Conservation (phyloP, 2,888 invertebrate species). For the Pantelozetes paolii region DNA sequence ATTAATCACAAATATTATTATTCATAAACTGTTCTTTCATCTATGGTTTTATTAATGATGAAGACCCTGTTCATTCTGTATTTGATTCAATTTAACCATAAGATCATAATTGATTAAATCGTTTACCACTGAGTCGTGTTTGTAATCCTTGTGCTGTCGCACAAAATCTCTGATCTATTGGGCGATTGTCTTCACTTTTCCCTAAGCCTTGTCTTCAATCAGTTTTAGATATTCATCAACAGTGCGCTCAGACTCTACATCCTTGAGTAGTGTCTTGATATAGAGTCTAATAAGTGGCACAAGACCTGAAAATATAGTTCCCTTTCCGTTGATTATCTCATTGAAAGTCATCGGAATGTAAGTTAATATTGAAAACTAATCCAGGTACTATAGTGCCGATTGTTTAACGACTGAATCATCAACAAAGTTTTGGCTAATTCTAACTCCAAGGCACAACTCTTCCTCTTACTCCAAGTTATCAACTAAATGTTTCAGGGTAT, state of each 20-base stretch:
- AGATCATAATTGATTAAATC: constrained; percentile 88
- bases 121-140: constrained; percentile 79
- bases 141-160: constrained; percentile 78
- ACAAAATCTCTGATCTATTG: constrained; percentile 91
- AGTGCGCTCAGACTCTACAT: constrained; percentile 95
- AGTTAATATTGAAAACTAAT: too few relatives aligned
- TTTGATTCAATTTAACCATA: constrained; percentile 52
- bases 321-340: constrained; percentile 15
- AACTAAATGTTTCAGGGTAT: too few relatives aligned
- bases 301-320: constrained; percentile 74
- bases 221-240: constrained; percentile 92
- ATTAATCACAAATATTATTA: too few relatives aligned
- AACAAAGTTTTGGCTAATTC: too few relatives aligned
- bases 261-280: constrained; percentile 89
- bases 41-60: too few relatives aligned
- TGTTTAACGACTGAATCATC: too few relatives aligned
- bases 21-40: too few relatives aligned
- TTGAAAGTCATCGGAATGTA: not conserved
- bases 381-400: too few relatives aligned
- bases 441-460: too few relatives aligned
- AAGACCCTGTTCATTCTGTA: constrained; percentile 8
- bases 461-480: too few relatives aligned
- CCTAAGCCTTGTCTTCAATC: constrained; percentile 62
- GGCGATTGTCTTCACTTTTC: constrained; percentile 77
- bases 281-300: constrained; percentile 90